Evolutionary conservation across 1,140 invertebrate genomes (phyloP).

Genomic region (Lordiphosa collinella): DNA sequence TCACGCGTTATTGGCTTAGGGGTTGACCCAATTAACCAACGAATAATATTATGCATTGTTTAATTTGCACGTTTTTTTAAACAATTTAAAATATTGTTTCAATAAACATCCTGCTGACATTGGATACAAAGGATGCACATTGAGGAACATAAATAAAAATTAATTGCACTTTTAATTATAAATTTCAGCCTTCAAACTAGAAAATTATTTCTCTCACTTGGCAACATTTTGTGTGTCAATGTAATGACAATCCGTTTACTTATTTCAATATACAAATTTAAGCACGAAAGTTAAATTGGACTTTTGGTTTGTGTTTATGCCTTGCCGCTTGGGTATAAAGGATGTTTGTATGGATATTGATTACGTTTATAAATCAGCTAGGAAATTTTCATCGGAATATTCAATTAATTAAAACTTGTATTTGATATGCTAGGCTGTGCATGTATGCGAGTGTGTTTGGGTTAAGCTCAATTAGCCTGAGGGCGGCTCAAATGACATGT

Average conservation of each 20-base stretch:
- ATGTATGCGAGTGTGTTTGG: constrained; percentile 4
- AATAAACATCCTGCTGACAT: too few relatives aligned
- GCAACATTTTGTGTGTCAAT: too few relatives aligned
- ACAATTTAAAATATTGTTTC: too few relatives aligned
- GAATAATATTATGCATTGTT: too few relatives aligned
- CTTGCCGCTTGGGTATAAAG: background rate
- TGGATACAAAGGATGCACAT: too few relatives aligned
- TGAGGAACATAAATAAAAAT: too few relatives aligned
- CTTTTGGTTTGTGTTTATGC: constrained; percentile 9
- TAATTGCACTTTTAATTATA: background rate
- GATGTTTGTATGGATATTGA: constrained; percentile 10
- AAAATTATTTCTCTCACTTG: too few relatives aligned
- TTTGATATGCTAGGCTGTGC: background rate
- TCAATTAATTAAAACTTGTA: constrained; percentile 30
- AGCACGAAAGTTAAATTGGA: constrained; percentile 26
- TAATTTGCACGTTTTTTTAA: too few relatives aligned
- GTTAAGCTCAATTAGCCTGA: constrained; percentile 11
- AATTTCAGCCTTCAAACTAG: background rate
- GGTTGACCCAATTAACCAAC: too few relatives aligned
- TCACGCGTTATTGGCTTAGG: too few relatives aligned
- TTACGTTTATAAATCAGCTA: background rate
- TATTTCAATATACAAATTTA: constrained; percentile 4
- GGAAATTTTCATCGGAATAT: background rate
- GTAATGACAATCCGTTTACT: background rate
- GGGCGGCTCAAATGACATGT: constrained; percentile 1